Base-by-base conservation (phyloP, 1,140 invertebrate species). In the Drusus annulatus region DNA sequence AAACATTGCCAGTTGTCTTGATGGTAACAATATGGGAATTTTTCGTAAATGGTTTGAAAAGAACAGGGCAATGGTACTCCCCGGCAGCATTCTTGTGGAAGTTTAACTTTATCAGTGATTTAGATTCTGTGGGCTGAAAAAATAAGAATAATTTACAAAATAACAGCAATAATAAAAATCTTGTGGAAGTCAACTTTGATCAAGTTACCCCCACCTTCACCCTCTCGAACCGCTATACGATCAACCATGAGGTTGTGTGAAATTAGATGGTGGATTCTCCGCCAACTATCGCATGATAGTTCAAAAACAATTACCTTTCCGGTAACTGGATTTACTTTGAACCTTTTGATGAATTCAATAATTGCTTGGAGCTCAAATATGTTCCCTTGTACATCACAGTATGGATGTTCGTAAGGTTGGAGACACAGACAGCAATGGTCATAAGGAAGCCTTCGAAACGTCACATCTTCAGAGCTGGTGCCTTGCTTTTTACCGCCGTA, bases 1-100 rank as follows among this genome's bases (percentile, higher is more conserved):
- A 99, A 0, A 99, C 98, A 93, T 99, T 99, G 62, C 98, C 98
- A 60, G 97, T 99, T 6, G 93, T 94, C 80, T 92, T 93, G 80
- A 99, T 93, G 2, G 96, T 95, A 36, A 98, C 97, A 88, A 99
- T 98, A 84, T 99, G 95, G 25, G 96, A 96, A 87, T 97, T 96
- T 85, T 98, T 97, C n/a, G 96, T 98, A 84, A 99, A 98, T 0
- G 93, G 90, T 89, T 98, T 99, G 86, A 96, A 99, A 52, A 99
- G 90, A 6, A 99, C 97, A 8, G 98, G 98, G 85, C 98, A 99
- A 84, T 98, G 97, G 87, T 95, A 98, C 54, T 90, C 86, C 68
- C 93, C 95, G 84, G 97, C 92, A 5, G 91, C 85, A 92, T 98
- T 98, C 88, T 97, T 98, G 82, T 94, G 91, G 85, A 99, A 98